These are phyloP conservation scores for Hybognathus amarus DNA, from an alignment of 2,797 vertebrate genomes.

Conservation along the genomic window DNA sequence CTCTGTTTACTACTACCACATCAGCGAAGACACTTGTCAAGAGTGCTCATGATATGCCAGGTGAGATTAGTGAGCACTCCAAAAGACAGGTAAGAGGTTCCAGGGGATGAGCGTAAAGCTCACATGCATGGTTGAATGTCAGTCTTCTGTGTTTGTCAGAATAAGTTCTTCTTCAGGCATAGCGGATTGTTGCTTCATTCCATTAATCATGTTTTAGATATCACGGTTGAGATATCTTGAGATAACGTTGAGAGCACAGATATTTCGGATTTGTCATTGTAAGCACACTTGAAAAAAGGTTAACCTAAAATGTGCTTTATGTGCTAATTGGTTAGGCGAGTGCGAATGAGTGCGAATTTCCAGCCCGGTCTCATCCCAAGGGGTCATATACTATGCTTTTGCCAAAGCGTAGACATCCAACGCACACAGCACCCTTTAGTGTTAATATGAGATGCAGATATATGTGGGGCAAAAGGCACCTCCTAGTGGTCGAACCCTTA, in stretches of 20 bases:
- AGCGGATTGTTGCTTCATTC: not conserved
- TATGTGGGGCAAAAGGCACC: too few species aligned
- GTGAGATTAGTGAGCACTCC: conserved; percentile 90
- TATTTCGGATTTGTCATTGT: not conserved
- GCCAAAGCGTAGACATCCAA: too few species aligned
- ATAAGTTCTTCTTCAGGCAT: not conserved
- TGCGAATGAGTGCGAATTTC: not conserved
- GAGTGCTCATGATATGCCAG: conserved; percentile 92
- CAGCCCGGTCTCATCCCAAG: too few species aligned
- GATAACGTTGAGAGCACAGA: too few species aligned
- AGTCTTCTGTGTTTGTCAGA: conserved; percentile 2
- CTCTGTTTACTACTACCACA: conserved; percentile 92
- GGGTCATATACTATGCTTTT: too few species aligned
- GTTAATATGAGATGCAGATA: too few species aligned
- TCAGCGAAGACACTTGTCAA: conserved; percentile 89
- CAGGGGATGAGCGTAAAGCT: not conserved
- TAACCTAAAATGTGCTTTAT: not conserved
- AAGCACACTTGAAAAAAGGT: not conserved
- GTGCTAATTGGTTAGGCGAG: not conserved
- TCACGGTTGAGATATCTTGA: not conserved
- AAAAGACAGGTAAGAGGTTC: conserved; percentile 85
- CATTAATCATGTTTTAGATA: not conserved
- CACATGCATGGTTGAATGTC: not conserved
- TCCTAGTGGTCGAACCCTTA: too few species aligned
- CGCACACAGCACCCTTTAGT: too few species aligned